phyloP scores from a whole-genome alignment of 2,888 invertebrate species.

The Andrena marginata region DNA sequence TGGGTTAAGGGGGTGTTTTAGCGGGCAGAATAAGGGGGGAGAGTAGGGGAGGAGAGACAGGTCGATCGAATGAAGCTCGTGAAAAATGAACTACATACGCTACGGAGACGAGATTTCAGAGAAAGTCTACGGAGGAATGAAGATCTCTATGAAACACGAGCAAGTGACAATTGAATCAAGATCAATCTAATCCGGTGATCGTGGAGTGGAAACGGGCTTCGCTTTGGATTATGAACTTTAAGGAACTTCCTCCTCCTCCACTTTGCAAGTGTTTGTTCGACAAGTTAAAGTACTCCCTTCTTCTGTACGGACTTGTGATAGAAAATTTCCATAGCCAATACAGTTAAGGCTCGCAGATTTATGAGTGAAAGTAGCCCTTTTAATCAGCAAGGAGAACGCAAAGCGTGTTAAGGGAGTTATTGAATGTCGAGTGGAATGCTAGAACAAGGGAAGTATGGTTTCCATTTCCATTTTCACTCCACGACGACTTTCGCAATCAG shows the following conservation, averaged over 20 bases:
- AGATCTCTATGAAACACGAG: conserved; percentile 53
- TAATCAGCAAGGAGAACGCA: too few relatives aligned
- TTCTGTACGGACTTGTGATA: too few relatives aligned
- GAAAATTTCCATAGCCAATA: background rate
- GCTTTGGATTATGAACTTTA: background rate
- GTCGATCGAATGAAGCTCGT: conserved; percentile 38
- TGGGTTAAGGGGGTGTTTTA: conserved; percentile 40
- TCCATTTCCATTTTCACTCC: conserved; percentile 37
- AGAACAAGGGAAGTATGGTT: background rate
- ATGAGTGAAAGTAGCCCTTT: background rate
- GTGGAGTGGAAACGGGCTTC: conserved; percentile 27
- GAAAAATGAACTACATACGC: conserved; percentile 37
- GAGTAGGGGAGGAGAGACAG: background rate
- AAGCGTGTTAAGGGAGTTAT: background rate
- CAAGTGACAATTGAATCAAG: conserved; percentile 41
- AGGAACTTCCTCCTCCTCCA: background rate
- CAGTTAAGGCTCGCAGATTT: background rate
- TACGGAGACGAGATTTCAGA: conserved; percentile 26
- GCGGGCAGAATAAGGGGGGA: conserved; percentile 14
- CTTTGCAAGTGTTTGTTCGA: background rate
- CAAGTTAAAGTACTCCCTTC: too few relatives aligned
- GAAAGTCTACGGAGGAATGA: conserved; percentile 40
- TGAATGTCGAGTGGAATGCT: background rate
- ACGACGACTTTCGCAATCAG: conserved; percentile 24
- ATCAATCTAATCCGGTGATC: conserved; percentile 29